Percentiles rank a stretch among this genome's conserved stretches.
Evolutionary conservation across 2,888 invertebrate species (phyloP).

Genomic region (Erpobdella octoculata): DNA sequence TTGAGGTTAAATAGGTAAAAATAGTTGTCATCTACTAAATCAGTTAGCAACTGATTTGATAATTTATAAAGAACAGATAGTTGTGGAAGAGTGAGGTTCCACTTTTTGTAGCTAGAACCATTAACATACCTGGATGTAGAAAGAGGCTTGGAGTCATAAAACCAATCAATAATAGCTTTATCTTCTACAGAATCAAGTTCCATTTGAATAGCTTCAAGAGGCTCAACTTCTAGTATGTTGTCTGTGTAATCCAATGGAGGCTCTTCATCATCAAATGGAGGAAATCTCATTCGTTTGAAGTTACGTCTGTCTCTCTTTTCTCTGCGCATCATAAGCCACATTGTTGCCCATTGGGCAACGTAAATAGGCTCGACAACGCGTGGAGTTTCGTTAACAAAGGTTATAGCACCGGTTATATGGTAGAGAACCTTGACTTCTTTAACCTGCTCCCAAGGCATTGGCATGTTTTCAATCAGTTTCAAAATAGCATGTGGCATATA

Average conservation of each 20-base stretch:
- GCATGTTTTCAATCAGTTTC: constrained; percentile 98
- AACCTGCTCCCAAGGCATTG: constrained; percentile 99
- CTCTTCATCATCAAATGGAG: constrained; percentile 99
- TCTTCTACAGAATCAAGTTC: constrained; percentile 87
- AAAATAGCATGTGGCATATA: constrained; percentile 99
- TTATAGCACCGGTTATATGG: constrained; percentile 98
- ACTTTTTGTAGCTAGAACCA: constrained; percentile 89
- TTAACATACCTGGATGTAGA: constrained; percentile 78
- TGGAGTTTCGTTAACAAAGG: constrained; percentile 98
- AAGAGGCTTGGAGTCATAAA: constrained; percentile 94
- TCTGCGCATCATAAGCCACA: constrained; percentile 99
- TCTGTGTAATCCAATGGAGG: constrained; percentile 98
- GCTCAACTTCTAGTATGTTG: constrained; percentile 96
- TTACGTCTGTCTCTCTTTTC: constrained; percentile 96
- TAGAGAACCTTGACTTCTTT: constrained; percentile 89
- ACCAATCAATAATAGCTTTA: constrained; percentile 74
- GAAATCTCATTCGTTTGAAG: constrained; percentile 98
- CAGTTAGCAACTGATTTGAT: constrained; percentile 92
- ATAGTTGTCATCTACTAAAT: constrained; percentile 94
- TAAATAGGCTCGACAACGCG: constrained; percentile 99
- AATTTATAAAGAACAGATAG: constrained; percentile 94
- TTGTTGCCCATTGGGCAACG: constrained; percentile 98
- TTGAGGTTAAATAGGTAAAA: constrained; percentile 98
- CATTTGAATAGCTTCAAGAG: constrained; percentile 95
- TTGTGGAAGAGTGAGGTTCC: constrained; percentile 90